Conservation (phyloP, 2,797 vertebrate species). For the Gallinago nigripennis region DNA sequence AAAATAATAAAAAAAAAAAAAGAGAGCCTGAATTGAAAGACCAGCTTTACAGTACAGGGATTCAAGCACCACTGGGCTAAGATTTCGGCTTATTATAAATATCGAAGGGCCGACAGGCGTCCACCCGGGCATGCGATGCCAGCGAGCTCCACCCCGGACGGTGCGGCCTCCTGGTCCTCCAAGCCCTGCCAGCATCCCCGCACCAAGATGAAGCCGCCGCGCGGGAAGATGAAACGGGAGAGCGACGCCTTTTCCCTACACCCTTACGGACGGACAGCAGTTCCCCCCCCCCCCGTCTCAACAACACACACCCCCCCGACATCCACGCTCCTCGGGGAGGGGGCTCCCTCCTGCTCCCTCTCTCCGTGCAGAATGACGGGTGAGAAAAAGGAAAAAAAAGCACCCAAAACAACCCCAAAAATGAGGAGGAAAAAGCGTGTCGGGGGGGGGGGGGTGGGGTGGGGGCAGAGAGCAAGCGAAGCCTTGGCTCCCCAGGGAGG, state of each 20-base stretch:
- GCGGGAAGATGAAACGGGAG: not conserved
- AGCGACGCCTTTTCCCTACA: not conserved
- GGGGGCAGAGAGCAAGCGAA: not conserved
- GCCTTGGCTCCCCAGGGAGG: not conserved
- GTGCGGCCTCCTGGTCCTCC: not conserved
- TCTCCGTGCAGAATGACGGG: rapidly evolving
- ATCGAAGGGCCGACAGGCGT: not conserved
- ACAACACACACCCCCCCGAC: not conserved
- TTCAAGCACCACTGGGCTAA: slow-evolving; percentile 61
- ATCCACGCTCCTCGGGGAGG: rapidly evolving
- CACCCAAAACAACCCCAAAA: not conserved
- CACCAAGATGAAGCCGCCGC: rapidly evolving
- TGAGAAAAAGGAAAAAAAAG: not conserved
- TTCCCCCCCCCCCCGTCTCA: not conserved
- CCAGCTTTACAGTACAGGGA: slow-evolving; percentile 68
- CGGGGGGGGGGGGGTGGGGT: too few relatives aligned
- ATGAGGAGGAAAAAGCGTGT: not conserved
- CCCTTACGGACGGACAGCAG: not conserved
- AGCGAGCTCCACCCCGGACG: not conserved
- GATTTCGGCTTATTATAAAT: not conserved
- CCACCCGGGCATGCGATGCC: rapidly evolving
- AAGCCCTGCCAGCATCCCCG: not conserved
- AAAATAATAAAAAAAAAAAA: not conserved
- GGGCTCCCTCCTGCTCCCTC: not conserved
- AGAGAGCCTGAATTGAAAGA: slow-evolving; percentile 34